phyloP scores from a whole-genome alignment of 92 coral and sea anemone genomes.

The Palythoa heliodiscus region DNA sequence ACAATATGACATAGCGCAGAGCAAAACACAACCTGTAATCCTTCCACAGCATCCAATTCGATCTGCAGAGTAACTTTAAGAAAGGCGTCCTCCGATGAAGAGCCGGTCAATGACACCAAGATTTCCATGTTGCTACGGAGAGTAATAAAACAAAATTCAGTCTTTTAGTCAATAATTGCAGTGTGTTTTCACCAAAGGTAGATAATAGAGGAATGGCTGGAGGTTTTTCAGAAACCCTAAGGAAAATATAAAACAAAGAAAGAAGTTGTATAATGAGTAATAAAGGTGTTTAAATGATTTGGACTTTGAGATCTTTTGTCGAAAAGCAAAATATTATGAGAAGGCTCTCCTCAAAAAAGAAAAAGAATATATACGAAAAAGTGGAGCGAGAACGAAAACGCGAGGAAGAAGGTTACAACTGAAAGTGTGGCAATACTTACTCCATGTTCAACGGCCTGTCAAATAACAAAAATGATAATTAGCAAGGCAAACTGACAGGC shows the following conservation, averaged over 20 bases:
- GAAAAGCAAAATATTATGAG: background rate
- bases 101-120: slow-evolving; percentile 58
- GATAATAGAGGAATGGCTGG: background rate
- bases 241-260: too few species aligned
- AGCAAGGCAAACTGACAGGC: too few species aligned
- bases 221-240: background rate
- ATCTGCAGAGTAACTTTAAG: slow-evolving; percentile 50
- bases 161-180: background rate
- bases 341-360: too few species aligned
- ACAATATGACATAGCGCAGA: background rate
- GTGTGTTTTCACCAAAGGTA: background rate
- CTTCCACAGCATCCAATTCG: slow-evolving; percentile 72
- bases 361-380: background rate
- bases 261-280: too few species aligned
- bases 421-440: slow-evolving; percentile 42
- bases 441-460: slow-evolving; percentile 57
- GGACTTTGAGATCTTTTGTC: background rate
- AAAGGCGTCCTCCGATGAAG: slow-evolving; percentile 64
- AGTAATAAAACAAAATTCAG: background rate
- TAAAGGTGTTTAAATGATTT: too few species aligned
- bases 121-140: slow-evolving; percentile 52
- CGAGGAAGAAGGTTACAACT: background rate
- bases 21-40: slow-evolving; percentile 52
- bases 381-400: background rate
- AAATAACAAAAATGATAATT: background rate